Base-by-base conservation (phyloP, 2,888 invertebrate genomes). In the Corythucha ciliata region DNA sequence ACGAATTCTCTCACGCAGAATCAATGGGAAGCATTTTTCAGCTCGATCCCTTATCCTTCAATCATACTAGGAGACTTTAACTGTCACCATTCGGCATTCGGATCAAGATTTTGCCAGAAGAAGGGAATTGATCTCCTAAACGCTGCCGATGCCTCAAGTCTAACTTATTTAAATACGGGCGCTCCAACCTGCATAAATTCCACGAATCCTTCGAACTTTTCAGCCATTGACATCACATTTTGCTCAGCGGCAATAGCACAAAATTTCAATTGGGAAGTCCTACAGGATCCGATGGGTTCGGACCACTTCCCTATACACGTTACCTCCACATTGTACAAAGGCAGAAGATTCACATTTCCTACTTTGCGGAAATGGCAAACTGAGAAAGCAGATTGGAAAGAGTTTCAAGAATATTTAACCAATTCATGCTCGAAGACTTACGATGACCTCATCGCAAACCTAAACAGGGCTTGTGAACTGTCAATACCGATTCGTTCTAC, bases 201-300 rank as follows among this genome's bases (percentile, higher is more conserved):
- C 3, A 1, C 16, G 5, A 10, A 18, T 8, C 41, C 27, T 7
- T 42, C 24, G 3, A 21, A 20, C n/a, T 6, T 14, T 14, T 41
- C 49, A 21, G 49, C 42, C 2, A 26, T 41, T 5, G 49, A 49
- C 12, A 29, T 49, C 5, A 26, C 49, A 8, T 25, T 49, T 14
- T 14, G 5, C 6, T 49, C 49, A 12, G 16, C 41, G 2, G 4
- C 4, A 8, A 7, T 41, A 4, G 21, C 49, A 18, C 27, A 22
- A 10, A n/a, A 3, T 7, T 25, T 14, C 5, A 7, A n/a, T 8
- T 41, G 41, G 41, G 14, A 24, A n/a, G 6, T 41, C 12, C 14
- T 32, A 5, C 41, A 42, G 12, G 49, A 49, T 24, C 7, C 40
- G 1, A 20, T 42, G 21, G 42, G 49, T 18, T 41, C 41, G 12